Conservation (phyloP, 2,888 invertebrate genomes). For the Leptura quadrifasciata region DNA sequence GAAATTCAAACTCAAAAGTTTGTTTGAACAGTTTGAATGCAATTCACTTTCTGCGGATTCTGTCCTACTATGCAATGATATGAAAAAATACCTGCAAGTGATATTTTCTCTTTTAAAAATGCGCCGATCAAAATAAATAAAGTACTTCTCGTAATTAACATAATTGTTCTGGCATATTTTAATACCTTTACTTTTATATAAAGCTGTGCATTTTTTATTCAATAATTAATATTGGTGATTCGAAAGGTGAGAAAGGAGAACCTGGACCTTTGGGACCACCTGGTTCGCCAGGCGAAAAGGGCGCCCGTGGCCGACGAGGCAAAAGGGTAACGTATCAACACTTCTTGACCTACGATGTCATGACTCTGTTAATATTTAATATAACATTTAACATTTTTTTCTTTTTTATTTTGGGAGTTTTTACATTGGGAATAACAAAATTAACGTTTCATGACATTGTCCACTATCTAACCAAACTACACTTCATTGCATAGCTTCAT, state of each 20-base stretch:
- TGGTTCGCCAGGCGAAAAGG: conserved; percentile 90
- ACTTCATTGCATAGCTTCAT: conserved; percentile 72
- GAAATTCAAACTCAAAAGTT: no score
- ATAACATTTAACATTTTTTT: conserved; percentile 16
- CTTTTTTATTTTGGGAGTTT: conserved; percentile 7
- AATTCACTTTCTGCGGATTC: no score
- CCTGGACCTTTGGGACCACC: conserved; percentile 85
- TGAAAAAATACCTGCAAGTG: no score
- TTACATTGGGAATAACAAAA: conserved; percentile 36
- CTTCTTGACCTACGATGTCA: conserved; percentile 49
- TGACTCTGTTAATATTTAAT: conserved; percentile 45
- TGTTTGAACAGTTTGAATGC: no score
- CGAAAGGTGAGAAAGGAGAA: conserved; percentile 86
- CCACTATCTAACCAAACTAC: conserved; percentile 67
- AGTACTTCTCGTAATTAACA: no score
- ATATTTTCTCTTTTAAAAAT: no score
- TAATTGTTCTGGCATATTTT: not conserved
- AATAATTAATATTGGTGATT: conserved; percentile 18
- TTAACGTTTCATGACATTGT: conserved; percentile 61
- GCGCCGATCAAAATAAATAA: no score
- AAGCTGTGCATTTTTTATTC: not conserved
- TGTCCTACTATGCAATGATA: no score
- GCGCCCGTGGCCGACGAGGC: conserved; percentile 93
- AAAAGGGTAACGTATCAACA: conserved; percentile 86
- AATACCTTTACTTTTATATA: not conserved